These are phyloP conservation scores for Eristalis arbustorum DNA, from an alignment of 2,888 invertebrate genomes.

Conservation along the genomic window DNA sequence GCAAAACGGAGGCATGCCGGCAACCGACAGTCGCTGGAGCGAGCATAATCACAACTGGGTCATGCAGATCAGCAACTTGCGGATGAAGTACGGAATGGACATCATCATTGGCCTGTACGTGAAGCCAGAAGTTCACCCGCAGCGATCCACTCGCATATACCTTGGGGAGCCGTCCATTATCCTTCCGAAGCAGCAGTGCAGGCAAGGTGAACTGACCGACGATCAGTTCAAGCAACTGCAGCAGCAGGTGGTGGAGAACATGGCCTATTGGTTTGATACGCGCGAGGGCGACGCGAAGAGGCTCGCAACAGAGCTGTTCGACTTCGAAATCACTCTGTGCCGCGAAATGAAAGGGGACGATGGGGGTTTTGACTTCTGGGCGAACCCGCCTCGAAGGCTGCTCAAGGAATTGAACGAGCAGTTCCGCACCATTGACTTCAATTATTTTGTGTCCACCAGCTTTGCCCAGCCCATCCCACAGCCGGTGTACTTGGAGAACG, in stretches of 20 bases:
- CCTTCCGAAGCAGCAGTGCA: constrained; percentile 60
- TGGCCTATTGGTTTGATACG: constrained; percentile 75
- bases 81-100: constrained; percentile 71
- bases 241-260: constrained; percentile 72
- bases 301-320: constrained; percentile 74
- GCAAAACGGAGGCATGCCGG: constrained; percentile 76
- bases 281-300: constrained; percentile 57
- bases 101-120: constrained; percentile 73
- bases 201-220: constrained; percentile 71
- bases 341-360: constrained; percentile 55
- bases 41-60: constrained; percentile 76
- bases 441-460: constrained; percentile 72
- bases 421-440: constrained; percentile 74
- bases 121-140: constrained; percentile 74
- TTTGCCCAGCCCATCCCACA: constrained; percentile 72
- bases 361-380: neutral
- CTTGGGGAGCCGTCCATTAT: constrained; percentile 71
- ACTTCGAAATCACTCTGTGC: constrained; percentile 76
- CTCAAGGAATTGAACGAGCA: constrained; percentile 71
- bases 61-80: constrained; percentile 72
- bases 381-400: constrained; percentile 58
- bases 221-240: constrained; percentile 63
- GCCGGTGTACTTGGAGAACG: constrained; percentile 73
- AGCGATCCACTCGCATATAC: constrained; percentile 73
- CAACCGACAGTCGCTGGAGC: constrained; percentile 73